Base-by-base conservation (phyloP, 2,113 vertebrate species). In the Dryoscopus gambensis region DNA sequence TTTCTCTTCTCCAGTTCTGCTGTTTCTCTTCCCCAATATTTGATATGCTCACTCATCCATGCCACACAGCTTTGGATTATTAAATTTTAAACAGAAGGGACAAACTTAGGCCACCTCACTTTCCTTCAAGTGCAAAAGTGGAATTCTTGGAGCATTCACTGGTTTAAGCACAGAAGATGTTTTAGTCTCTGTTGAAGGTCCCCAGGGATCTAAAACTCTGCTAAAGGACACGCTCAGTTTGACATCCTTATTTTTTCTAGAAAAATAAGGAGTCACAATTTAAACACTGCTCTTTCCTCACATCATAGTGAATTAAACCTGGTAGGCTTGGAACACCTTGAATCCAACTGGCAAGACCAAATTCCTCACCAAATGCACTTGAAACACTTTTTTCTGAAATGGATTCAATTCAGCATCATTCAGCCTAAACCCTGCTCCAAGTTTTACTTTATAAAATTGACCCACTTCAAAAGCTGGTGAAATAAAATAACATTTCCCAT, bases 221-320 rank as follows among this genome's bases (percentile, higher is more conserved):
- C 3, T 53, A 13, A 71, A 53, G 2, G 3, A 22, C 8, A 15
- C 9, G 16, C 2, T 17, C 21, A 77, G 28, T 62, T 14, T 63
- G 18, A 27, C 9, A 19, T 3, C 7, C 2, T 18, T 46, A 7
- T 10, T 15, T 64, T 46, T n/a, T 15, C 11, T 40, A 49, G 31
- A 63, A 76, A 84, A 68, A 5, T 11, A 3, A 39, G 7, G 11
- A 30, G 73, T 13, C 13, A 20, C 12, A 59, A 25, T 30, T 28
- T 23, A 35, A 64, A 30, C 6, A 7, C 7, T 44, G 18, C 3
- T 47, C 11, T 76, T 90, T 24, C n/a, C 6, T 28, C 18, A 11
- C 9, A 35, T 30, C 1, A 0, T 6, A 25, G 0, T 31, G 35
- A 78, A 52, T 65, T 84, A 47, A 75, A 39, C 0, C 13, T 44